Base-by-base conservation (phyloP, 1,140 invertebrate genomes). In the Zaprionus inermis region DNA sequence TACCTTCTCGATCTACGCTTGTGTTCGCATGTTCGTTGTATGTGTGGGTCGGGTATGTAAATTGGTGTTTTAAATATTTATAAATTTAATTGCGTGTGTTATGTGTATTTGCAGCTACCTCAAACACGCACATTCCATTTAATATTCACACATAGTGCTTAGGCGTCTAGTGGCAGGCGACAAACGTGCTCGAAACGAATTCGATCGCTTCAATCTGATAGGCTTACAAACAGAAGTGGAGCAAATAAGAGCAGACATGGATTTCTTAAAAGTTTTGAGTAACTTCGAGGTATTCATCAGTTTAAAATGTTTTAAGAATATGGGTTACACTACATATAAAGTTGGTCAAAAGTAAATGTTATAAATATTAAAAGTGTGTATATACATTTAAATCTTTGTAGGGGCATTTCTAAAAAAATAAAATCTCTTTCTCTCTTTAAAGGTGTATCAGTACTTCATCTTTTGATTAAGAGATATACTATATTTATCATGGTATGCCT, bases 61-160 rank as follows among this genome's bases (percentile, higher is more conserved):
- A 85, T 85, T 65, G 61, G 44, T 72, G 76, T 88, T 76, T 86
- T 86, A 86, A 88, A 86, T 88, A 86, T 86, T 86, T 86, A 86
- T 82, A 82, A 86, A 79, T 88, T 86, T 86, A 86, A 88, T 86
- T 88, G 82, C 79, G 83, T 82, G 75, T 70, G 76, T 79, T 83
- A 83, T 84, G 81, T 81, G 81, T 77, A 84, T 83, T 82, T 80
- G 74, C 78, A 69, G 65, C 66, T 80, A 80, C 81, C 77, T 85
- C 77, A 84, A 78, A 58, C 71, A 85, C 75, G 81, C 74, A 85
- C 70, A 86, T 86, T 81, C 78, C 66, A 49, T 76, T 78, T 73
- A 74, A 76, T 76, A 82, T 86, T 86, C 76, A 85, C 72, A 86
- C 71, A 81, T 86, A 76, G 74, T 69, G 59, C 46, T 36, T 61